Evolutionary conservation across 2,113 vertebrate species (phyloP).

Genomic region (Tichodroma muraria): DNA sequence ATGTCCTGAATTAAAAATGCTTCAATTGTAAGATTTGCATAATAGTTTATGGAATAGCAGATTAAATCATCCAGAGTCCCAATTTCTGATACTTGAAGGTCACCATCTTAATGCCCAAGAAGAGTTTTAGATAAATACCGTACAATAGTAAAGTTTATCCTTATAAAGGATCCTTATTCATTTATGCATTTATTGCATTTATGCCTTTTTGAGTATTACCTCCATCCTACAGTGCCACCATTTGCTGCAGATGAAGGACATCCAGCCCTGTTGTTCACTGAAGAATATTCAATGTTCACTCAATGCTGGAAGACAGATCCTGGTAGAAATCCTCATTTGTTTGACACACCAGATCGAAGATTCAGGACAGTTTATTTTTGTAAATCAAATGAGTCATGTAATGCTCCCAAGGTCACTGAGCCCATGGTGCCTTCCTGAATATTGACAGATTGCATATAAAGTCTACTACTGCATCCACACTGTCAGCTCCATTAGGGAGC

Average conservation of each 20-base stretch:
- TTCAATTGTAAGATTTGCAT: background rate
- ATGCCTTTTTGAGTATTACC: background rate
- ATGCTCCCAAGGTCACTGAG: conserved; percentile 2
- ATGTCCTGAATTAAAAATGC: background rate
- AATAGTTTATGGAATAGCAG: background rate
- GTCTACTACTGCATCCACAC: background rate
- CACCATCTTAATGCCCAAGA: background rate
- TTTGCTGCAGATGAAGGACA: background rate
- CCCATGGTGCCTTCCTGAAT: background rate
- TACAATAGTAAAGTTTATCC: background rate
- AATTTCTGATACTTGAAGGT: background rate
- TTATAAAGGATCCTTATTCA: background rate
- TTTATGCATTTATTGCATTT: background rate
- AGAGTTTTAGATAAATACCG: background rate
- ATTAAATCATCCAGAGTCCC: background rate
- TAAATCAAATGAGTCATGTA: background rate
- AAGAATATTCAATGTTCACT: background rate
- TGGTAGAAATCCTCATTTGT: background rate
- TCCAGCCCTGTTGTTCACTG: background rate
- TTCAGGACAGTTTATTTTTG: background rate
- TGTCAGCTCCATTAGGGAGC: background rate
- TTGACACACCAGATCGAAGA: background rate
- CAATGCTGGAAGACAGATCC: background rate
- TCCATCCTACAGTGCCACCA: background rate
- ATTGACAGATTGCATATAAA: background rate